These are phyloP conservation scores for Erythrolamprus reginae DNA, from an alignment of 2,113 vertebrate species.

Conservation along the genomic window DNA sequence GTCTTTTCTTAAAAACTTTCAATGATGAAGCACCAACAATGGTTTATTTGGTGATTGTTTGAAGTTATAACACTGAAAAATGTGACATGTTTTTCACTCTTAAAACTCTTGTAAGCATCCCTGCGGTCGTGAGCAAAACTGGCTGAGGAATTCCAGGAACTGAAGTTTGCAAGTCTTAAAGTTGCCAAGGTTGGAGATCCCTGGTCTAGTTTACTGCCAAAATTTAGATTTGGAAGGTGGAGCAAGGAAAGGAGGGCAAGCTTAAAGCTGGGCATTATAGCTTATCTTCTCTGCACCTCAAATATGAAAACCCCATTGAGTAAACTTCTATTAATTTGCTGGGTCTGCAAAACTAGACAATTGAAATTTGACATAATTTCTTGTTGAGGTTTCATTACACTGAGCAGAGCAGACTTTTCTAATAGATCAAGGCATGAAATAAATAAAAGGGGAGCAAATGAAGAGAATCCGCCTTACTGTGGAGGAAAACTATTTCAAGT, in stretches of 20 bases:
- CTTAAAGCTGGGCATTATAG: not conserved
- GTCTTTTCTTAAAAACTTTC: not conserved
- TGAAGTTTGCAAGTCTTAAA: too few species aligned
- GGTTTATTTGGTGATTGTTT: too few species aligned
- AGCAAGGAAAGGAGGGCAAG: not conserved
- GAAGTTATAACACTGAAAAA: too few species aligned
- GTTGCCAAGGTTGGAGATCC: too few species aligned
- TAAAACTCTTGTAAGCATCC: too few species aligned
- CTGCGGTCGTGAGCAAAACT: too few species aligned
- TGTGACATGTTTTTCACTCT: too few species aligned
- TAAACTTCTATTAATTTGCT: not conserved
- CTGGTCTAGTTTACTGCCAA: not conserved
- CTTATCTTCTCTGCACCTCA: not conserved
- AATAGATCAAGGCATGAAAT: conserved; percentile 57
- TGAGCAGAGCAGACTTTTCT: conserved; percentile 32
- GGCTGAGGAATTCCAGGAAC: too few species aligned
- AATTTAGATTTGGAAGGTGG: conserved; percentile 27
- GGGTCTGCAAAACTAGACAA: conserved; percentile 48
- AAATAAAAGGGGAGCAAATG: conserved; percentile 19
- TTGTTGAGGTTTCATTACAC: conserved; percentile 44
- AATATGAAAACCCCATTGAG: not conserved
- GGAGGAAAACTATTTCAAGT: conserved; percentile 65
- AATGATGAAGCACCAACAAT: too few species aligned
- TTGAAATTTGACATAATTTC: conserved; percentile 60
- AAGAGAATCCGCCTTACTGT: not conserved